Conservation (phyloP, 1,140 invertebrate genomes). For the Aphis craccivora region DNA sequence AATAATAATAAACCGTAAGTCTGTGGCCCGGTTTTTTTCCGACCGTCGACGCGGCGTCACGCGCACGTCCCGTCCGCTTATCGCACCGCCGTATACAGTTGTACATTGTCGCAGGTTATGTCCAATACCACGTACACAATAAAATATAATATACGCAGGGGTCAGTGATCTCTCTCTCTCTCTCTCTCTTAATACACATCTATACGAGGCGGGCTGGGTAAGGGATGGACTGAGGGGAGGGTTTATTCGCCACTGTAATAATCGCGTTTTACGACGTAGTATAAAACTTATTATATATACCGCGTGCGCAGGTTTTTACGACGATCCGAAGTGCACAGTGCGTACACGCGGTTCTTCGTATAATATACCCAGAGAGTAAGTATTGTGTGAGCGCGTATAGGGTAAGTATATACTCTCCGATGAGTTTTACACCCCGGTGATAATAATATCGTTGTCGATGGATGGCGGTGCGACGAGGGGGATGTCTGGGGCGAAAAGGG, state of each 20-base stretch:
- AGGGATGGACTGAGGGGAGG: background rate
- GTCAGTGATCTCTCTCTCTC: background rate
- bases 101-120: slow-evolving; percentile 24
- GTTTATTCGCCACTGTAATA: background rate
- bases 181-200: too few species aligned
- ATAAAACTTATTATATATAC: slow-evolving; percentile 6
- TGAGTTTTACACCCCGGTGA: slow-evolving; percentile 3
- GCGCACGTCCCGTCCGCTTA: too few species aligned
- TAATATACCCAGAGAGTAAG: background rate
- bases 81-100: background rate
- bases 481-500: background rate
- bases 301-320: background rate
- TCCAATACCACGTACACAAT: background rate
- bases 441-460: background rate
- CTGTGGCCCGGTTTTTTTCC: background rate
- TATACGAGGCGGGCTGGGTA: background rate
- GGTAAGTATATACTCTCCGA: background rate
- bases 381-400: background rate
- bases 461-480: background rate
- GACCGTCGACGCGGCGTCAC: background rate
- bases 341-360: background rate
- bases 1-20: background rate
- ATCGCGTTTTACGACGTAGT: background rate
- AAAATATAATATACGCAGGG: background rate
- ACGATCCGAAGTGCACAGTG: background rate